Conservation (phyloP, 2,888 invertebrate genomes). For the Drosophila lacicola region DNA sequence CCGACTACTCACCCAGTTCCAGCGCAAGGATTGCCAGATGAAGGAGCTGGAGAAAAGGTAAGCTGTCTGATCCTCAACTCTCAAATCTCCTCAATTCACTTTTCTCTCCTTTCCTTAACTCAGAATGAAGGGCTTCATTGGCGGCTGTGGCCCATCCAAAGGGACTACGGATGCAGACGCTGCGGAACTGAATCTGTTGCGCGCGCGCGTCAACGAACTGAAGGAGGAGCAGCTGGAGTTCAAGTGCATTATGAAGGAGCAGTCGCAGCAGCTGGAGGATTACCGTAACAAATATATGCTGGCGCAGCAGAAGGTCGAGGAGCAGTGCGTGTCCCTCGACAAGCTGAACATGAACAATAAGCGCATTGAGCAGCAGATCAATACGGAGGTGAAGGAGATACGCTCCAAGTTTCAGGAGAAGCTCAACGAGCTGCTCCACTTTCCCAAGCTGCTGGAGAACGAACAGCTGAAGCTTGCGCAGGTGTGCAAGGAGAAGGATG, state of each 20-base stretch:
- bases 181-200: constrained; percentile 76
- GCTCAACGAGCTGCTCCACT: constrained; percentile 82
- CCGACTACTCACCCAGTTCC: constrained; percentile 77
- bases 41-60: constrained; percentile 80
- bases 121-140: constrained; percentile 74
- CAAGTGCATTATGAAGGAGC: constrained; percentile 84
- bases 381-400: constrained; percentile 83
- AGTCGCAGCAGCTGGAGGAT: constrained; percentile 83
- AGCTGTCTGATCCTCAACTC: neutral
- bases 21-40: constrained; percentile 82
- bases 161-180: constrained; percentile 66
- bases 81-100: neutral
- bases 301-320: constrained; percentile 84
- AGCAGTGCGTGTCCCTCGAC: constrained; percentile 81
- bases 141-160: constrained; percentile 50
- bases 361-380: constrained; percentile 84
- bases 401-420: constrained; percentile 84
- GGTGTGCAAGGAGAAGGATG: constrained; percentile 81
- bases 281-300: constrained; percentile 83
- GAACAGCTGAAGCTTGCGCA: constrained; percentile 82
- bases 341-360: constrained; percentile 84
- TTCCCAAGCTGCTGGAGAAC: constrained; percentile 83
- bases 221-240: constrained; percentile 84
- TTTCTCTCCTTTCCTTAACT: too few species aligned
- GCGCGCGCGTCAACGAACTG: constrained; percentile 79